Percentiles rank a stretch among this genome's conserved stretches.
Evolutionary conservation across 2,888 invertebrate species (phyloP).

Genomic region (Hartigia nigra): DNA sequence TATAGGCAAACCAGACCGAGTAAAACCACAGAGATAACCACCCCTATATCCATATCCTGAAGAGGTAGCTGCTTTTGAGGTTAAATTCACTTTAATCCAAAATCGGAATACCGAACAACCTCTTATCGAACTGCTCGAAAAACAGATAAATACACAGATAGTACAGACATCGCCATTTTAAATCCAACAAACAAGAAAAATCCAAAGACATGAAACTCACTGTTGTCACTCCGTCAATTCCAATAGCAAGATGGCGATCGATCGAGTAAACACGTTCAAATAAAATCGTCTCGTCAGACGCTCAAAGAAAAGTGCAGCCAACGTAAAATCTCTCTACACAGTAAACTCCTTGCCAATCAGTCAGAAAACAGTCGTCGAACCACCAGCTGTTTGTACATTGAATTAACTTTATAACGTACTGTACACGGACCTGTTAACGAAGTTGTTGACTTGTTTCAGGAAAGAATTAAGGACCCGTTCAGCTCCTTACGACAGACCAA

Average conservation of each 20-base stretch:
- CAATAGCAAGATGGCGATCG: not conserved
- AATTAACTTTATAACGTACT: not conserved
- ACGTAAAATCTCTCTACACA: not conserved
- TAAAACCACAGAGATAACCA: slow-evolving; percentile 30
- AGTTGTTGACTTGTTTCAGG: not conserved
- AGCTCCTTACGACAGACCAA: not conserved
- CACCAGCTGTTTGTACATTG: not conserved
- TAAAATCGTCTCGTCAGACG: not conserved
- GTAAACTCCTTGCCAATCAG: not conserved
- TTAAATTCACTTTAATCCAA: not conserved
- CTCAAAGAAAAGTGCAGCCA: not conserved
- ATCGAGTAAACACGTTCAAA: not conserved
- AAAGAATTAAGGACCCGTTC: not conserved
- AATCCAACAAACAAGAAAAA: not conserved
- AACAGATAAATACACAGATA: not conserved
- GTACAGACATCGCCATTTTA: not conserved
- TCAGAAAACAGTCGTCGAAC: not conserved
- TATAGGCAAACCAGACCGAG: slow-evolving; percentile 30
- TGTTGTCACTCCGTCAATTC: not conserved
- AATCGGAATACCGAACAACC: not conserved
- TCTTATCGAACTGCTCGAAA: not conserved
- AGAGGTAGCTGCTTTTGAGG: not conserved
- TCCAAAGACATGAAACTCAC: not conserved
- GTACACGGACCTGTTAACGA: not conserved
- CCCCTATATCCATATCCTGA: slow-evolving; percentile 29